Evolutionary conservation across 2,113 vertebrate species (phyloP).

Genomic region (Neofelis nebulosa): DNA sequence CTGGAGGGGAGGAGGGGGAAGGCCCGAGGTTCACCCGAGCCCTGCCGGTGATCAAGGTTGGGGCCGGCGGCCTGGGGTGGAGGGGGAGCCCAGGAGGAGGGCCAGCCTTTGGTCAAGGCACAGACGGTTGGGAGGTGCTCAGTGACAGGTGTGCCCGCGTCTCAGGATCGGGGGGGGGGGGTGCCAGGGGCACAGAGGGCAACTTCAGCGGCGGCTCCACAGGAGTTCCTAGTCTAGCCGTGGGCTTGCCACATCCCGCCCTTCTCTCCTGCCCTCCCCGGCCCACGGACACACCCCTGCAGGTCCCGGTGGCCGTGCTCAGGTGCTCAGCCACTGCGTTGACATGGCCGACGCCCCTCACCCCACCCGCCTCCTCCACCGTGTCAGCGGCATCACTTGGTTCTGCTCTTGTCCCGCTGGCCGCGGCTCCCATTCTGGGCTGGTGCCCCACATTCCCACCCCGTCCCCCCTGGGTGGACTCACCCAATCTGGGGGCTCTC

Average conservation of each 20-base stretch:
- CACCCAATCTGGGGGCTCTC: neutral
- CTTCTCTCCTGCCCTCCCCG: neutral
- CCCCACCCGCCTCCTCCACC: rapidly evolving
- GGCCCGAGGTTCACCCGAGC: neutral
- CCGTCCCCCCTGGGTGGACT: neutral
- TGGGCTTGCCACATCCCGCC: neutral
- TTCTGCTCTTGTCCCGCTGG: neutral
- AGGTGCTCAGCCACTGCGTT: neutral
- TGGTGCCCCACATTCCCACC: rapidly evolving
- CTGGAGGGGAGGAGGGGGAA: neutral
- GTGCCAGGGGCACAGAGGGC: neutral
- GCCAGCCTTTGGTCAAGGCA: neutral
- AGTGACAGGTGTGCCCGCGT: neutral
- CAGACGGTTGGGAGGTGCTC: neutral
- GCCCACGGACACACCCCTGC: neutral
- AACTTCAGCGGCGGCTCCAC: rapidly evolving
- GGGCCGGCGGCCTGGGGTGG: neutral
- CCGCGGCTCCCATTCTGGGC: neutral
- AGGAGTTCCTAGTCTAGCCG: neutral
- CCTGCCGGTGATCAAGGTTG: neutral
- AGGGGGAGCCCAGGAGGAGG: neutral
- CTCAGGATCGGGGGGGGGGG: neutral
- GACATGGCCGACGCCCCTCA: rapidly evolving
- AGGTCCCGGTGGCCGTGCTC: too few species aligned
- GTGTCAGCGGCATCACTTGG: too few species aligned